Evolutionary conservation across 2,888 invertebrate genomes (phyloP).

Genomic region (Dicroscelio sp.): DNA sequence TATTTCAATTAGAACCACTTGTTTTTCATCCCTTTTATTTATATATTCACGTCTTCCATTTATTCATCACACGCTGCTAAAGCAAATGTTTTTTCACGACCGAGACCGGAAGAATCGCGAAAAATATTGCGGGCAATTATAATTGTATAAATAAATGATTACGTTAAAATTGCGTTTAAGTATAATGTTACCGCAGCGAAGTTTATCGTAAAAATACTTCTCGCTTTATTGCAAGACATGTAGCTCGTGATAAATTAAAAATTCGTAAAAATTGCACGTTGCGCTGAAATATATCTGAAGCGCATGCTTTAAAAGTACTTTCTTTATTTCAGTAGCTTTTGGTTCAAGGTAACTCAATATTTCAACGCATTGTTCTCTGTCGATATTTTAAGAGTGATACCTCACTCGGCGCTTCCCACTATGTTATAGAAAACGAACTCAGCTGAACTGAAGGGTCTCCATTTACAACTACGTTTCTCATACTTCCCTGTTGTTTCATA

Average conservation of each 20-base stretch:
- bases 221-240: neutral
- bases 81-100: no score
- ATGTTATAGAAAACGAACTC: conserved; percentile 57
- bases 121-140: no score
- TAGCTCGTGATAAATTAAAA: conserved; percentile 34
- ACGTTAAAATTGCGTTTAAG: no score
- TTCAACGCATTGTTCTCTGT: conserved; percentile 64
- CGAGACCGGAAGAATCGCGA: no score
- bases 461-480: conserved; percentile 54
- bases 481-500: neutral
- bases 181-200: no score
- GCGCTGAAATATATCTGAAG: conserved; percentile 11
- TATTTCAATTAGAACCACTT: no score
- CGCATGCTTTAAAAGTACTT: conserved; percentile 56
- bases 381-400: conserved; percentile 70
- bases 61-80: no score
- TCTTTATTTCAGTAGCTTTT: conserved; percentile 66
- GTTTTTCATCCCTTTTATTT: no score
- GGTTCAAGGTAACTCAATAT: conserved; percentile 75
- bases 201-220: no score
- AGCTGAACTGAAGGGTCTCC: conserved; percentile 45
- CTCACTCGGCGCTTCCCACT: conserved; percentile 19
- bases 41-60: no score
- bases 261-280: conserved; percentile 46
- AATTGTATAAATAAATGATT: no score